phyloP scores from a whole-genome alignment of 2,797 vertebrate genomes.

The Amazonetta brasiliensis region DNA sequence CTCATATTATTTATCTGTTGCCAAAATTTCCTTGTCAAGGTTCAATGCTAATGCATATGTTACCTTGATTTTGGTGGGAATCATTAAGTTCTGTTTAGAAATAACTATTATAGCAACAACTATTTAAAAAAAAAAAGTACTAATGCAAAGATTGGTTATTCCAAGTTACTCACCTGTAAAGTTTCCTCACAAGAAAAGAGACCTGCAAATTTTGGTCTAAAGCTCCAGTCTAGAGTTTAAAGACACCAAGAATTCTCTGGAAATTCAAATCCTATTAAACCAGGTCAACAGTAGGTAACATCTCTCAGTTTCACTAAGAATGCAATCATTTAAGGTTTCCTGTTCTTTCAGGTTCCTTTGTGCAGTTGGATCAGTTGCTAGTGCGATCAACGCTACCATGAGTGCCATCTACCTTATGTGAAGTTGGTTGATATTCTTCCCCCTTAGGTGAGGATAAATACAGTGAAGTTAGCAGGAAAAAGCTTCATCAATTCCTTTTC shows the following conservation, averaged over 20 bases:
- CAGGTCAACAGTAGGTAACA: neutral
- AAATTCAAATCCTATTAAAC: constrained; percentile 20
- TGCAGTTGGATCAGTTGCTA: neutral
- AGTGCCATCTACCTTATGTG: neutral
- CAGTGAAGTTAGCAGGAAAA: neutral
- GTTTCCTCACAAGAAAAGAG: neutral
- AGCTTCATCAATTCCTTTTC: neutral
- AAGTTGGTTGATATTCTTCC: neutral
- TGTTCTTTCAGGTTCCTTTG: neutral
- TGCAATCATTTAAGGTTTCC: neutral
- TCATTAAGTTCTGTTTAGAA: neutral
- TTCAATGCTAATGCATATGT: neutral
- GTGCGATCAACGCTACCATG: neutral
- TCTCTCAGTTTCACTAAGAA: neutral
- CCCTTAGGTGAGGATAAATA: neutral
- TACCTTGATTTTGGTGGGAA: constrained; percentile 5
- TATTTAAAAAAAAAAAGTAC: neutral
- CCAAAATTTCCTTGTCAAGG: neutral
- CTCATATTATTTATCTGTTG: neutral
- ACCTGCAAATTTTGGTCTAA: neutral
- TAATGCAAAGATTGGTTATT: neutral
- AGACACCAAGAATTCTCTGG: neutral
- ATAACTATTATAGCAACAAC: neutral
- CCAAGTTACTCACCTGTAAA: constrained; percentile 25
- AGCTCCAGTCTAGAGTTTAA: neutral